Evolutionary conservation across 2,797 vertebrate species (phyloP).

Genomic region (Lutjanus campechanus): DNA sequence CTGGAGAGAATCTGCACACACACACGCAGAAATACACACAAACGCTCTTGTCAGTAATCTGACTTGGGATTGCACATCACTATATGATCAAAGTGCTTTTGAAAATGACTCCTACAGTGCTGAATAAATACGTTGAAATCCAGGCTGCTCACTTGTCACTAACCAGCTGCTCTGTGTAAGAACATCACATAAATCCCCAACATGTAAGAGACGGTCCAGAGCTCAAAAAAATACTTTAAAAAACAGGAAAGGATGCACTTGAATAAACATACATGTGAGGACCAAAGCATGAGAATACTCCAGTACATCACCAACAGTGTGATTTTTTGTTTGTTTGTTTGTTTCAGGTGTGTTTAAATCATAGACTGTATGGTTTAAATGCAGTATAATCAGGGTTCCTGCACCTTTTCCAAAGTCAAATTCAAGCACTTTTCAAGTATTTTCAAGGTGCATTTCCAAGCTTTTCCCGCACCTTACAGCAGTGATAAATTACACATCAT

Average conservation of each 20-base stretch:
- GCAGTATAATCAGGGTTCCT: too few relatives aligned
- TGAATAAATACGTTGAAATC: not conserved
- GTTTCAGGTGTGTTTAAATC: not conserved
- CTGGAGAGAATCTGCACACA: slow-evolving; percentile 93
- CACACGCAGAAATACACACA: slow-evolving; percentile 19
- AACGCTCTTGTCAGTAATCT: not conserved
- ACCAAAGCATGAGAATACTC: not conserved
- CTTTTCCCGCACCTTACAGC: too few relatives aligned
- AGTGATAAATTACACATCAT: too few relatives aligned
- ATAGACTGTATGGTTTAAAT: too few relatives aligned
- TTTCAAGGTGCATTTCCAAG: too few relatives aligned
- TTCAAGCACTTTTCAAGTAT: too few relatives aligned
- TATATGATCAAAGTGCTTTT: slow-evolving; percentile 20
- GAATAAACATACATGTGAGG: not conserved
- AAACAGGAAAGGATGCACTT: not conserved
- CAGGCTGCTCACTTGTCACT: not conserved
- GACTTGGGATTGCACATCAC: not conserved
- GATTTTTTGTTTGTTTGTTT: not conserved
- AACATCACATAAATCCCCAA: not conserved
- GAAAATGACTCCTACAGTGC: not conserved
- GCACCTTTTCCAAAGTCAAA: too few relatives aligned
- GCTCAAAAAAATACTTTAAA: not conserved
- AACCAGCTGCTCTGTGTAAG: not conserved
- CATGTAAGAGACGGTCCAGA: too few relatives aligned
- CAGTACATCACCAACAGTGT: not conserved